Base-by-base conservation (phyloP, 1,140 invertebrate genomes). In the Drosophila kurseongensis region DNA sequence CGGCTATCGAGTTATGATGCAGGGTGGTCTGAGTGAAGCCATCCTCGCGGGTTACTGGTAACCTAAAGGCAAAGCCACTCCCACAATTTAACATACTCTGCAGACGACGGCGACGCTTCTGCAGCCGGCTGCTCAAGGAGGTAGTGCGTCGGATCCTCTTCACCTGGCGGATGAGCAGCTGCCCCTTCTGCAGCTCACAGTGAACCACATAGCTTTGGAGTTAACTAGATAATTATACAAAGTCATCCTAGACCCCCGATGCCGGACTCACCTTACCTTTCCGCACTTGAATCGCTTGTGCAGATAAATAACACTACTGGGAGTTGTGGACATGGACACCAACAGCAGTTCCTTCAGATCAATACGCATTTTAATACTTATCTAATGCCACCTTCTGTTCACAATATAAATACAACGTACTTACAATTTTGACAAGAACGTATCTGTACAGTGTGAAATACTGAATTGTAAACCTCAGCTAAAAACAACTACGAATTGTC, bases 331-430 rank as follows among this genome's bases (percentile, higher is more conserved):
- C 45, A 47, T 42, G 10, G 83, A 63, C 4, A 67, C 7, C 27
- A 66, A 41, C 9, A 83, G 13, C 27, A 86, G 27, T 2, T 51
- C 14, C 41, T 83, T 79, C 0, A 86, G 45, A 61, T 86, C 61
- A 2, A 89, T 32, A 16, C 12, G 40, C 40, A 79, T 78, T 55
- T 52, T 78, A 32, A 66, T 59, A 69, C 38, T 8, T 16, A n/a
- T 14, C 32, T 23, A 5, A 1, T 29, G 29, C 29, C 8, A 32
- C 29, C 14, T 55, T 42, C 13, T 29, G 10, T n/a, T 66, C 32
- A 35, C 45, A 68, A 38, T n/a, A 48, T 38, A 45, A 10, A 48
- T 29, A 50, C 14, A 71, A 72, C 68, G 14, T 50, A 32, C 29
- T 32, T 32, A 41, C 29, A 72, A 72, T 72, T 72, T 72, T 23